Conservation (phyloP, 1,140 invertebrate species). For the Yoshiicerus persimilis region DNA sequence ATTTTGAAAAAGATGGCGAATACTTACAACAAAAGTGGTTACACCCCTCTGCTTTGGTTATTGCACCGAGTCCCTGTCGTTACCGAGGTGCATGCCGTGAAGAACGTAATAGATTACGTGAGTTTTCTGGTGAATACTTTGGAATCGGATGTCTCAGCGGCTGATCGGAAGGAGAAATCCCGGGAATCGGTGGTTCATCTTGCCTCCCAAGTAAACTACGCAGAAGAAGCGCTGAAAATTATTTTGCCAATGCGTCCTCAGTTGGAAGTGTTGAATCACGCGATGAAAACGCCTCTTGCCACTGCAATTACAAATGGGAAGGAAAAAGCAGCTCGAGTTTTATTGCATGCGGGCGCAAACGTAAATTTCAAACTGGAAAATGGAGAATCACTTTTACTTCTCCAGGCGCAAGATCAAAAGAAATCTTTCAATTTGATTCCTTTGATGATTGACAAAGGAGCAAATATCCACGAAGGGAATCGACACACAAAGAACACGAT, state of each 20-base stretch:
- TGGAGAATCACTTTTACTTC: conserved; percentile 17
- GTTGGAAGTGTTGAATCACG: conserved; percentile 27
- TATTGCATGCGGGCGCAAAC: conserved; percentile 53
- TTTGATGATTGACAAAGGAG: conserved; percentile 46
- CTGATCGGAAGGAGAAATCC: background rate
- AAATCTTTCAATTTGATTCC: conserved; percentile 33
- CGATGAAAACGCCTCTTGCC: conserved; percentile 28
- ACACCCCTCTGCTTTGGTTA: background rate
- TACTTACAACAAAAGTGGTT: background rate
- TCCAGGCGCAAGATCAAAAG: background rate
- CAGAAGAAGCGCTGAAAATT: background rate
- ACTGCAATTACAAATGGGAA: background rate
- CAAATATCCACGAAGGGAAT: conserved; percentile 48
- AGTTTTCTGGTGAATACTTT: background rate
- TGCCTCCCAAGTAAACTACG: background rate
- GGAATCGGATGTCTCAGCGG: background rate
- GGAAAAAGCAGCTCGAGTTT: background rate
- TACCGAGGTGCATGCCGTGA: background rate
- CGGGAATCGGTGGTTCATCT: conserved; percentile 37
- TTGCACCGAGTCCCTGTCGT: background rate
- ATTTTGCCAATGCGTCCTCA: conserved; percentile 7
- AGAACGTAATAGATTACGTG: background rate
- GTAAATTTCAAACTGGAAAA: conserved; percentile 50
- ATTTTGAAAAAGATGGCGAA: background rate
- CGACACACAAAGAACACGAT: conserved; percentile 48